These are phyloP conservation scores for Rynchops niger DNA, from an alignment of 2,113 vertebrate species.

Conservation along the genomic window DNA sequence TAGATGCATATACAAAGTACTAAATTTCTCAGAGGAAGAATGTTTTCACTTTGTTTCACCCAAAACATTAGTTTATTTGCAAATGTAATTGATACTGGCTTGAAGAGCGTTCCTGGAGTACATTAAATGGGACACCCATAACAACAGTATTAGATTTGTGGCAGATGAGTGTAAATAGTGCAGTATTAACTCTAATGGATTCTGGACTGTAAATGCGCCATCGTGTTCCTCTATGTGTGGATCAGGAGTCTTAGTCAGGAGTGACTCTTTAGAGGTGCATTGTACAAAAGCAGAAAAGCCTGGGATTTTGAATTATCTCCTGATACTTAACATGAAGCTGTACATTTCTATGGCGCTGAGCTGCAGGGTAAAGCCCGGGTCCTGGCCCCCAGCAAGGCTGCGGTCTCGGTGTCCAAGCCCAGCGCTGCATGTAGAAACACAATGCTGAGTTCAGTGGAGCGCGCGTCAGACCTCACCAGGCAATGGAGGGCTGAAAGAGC, in stretches of 20 bases:
- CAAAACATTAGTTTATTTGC: conserved; percentile 36
- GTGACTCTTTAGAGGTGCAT: neutral
- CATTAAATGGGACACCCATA: conserved; percentile 7
- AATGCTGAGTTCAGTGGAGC: fast-evolving
- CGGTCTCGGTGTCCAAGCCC: neutral
- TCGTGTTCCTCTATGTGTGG: neutral
- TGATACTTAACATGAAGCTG: neutral
- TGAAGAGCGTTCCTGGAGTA: conserved; percentile 22
- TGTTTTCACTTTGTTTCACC: conserved; percentile 39
- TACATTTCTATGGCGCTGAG: neutral
- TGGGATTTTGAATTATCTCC: neutral
- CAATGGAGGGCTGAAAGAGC: neutral
- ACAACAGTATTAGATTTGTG: conserved; percentile 20
- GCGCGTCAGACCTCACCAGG: neutral
- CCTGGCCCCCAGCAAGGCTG: neutral
- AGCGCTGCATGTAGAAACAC: neutral
- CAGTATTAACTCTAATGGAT: conserved; percentile 12
- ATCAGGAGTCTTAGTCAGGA: neutral
- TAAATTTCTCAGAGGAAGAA: conserved; percentile 48
- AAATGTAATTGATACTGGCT: conserved; percentile 44
- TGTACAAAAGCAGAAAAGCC: neutral
- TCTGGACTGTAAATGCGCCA: neutral
- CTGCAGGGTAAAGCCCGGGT: neutral
- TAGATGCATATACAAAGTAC: neutral
- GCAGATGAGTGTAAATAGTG: conserved; percentile 3